Conservation (phyloP, 2,888 invertebrate genomes). For the Horisme vitalbata region DNA sequence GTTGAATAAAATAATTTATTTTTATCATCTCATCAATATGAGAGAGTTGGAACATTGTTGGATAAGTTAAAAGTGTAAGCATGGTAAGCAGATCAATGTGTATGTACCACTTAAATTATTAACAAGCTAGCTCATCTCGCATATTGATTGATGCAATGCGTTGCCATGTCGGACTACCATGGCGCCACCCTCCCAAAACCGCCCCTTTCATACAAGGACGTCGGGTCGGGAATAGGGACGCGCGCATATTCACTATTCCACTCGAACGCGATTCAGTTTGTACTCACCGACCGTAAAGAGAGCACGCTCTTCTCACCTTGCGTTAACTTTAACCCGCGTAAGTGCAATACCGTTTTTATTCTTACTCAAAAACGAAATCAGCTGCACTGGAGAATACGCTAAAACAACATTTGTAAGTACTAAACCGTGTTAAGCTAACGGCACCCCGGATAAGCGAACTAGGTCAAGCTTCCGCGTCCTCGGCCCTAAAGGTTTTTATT, state of each 20-base stretch:
- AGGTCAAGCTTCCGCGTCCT: constrained; percentile 78
- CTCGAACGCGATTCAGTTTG: constrained; percentile 56
- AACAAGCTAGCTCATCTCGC: constrained; percentile 64
- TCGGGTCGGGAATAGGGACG: constrained; percentile 71
- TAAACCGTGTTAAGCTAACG: constrained; percentile 28
- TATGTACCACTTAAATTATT: too few species aligned
- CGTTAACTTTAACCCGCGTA: constrained; percentile 52
- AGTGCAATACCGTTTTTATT: constrained; percentile 46
- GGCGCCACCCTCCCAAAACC: constrained; percentile 74
- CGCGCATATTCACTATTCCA: constrained; percentile 70
- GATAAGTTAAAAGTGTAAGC: too few species aligned
- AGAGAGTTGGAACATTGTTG: too few species aligned
- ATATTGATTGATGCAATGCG: constrained; percentile 80
- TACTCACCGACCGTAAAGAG: constrained; percentile 56
- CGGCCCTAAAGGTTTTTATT: constrained; percentile 64
- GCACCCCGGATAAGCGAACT: constrained; percentile 49
- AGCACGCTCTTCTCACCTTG: constrained; percentile 54
- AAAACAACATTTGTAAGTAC: constrained; percentile 70
- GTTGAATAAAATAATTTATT: too few species aligned
- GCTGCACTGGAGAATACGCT: constrained; percentile 66
- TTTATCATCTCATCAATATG: too few species aligned
- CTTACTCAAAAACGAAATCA: constrained; percentile 44
- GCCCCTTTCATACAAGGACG: constrained; percentile 78
- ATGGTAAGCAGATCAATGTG: too few species aligned
- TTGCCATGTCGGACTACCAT: constrained; percentile 68